Conservation (phyloP, 2,797 vertebrate genomes). For the Rachycentron canadum region DNA sequence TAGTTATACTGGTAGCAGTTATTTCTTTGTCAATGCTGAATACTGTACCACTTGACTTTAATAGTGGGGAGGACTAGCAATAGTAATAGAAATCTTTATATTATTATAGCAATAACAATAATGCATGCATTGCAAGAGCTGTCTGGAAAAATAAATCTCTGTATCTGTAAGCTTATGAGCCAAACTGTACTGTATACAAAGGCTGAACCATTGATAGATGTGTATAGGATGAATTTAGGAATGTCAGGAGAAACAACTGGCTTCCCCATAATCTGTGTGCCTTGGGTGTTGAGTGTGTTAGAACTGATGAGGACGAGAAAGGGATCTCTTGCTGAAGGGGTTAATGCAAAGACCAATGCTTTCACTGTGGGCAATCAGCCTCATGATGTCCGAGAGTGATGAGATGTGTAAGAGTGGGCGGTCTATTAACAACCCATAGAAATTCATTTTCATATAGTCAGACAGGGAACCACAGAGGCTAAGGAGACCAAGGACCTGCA, state of each 20-base stretch:
- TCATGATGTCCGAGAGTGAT: conserved; percentile 49
- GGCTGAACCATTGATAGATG: conserved; percentile 32
- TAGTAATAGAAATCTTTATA: no score
- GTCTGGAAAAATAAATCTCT: conserved; percentile 2
- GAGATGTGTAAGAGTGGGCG: conserved; percentile 57
- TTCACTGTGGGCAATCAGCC: conserved; percentile 43
- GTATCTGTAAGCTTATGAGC: conserved; percentile 11
- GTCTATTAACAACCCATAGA: conserved; percentile 65
- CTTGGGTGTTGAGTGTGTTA: conserved; percentile 44
- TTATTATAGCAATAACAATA: not conserved
- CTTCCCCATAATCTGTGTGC: conserved; percentile 36
- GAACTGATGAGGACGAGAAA: conserved; percentile 30
- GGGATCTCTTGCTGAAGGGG: conserved; percentile 16
- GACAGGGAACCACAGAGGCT: conserved; percentile 51
- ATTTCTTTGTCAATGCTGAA: not conserved
- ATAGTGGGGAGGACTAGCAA: not conserved
- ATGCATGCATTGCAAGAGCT: not conserved
- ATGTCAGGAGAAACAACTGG: conserved; percentile 28
- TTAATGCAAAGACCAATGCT: conserved; percentile 29
- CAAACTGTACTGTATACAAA: conserved; percentile 9
- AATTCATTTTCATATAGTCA: conserved; percentile 65
- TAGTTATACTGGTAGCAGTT: not conserved
- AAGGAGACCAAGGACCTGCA: conserved; percentile 62
- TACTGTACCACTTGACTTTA: not conserved
- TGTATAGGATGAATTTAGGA: not conserved